These are phyloP conservation scores for Scaptomyza cyrtandrae DNA, from an alignment of 2,888 invertebrate species.

Conservation along the genomic window DNA sequence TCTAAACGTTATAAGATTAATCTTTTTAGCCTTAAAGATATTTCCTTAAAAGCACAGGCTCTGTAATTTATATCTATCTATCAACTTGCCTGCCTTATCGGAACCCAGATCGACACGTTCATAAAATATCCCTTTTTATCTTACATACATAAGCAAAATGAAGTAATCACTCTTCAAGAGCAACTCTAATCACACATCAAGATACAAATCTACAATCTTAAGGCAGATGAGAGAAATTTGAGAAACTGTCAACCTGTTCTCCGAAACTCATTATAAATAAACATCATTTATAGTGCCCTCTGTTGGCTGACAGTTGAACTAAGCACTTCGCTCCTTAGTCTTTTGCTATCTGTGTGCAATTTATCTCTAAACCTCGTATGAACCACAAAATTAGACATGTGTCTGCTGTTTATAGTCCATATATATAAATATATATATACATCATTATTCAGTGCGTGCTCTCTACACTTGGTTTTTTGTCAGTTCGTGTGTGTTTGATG, in stretches of 20 bases:
- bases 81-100: not conserved
- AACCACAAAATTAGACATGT: slow-evolving; percentile 32
- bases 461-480: slow-evolving; percentile 34
- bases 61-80: not conserved
- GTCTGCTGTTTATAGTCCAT: slow-evolving; percentile 7
- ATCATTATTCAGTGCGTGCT: slow-evolving; percentile 72
- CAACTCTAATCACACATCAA: slow-evolving; percentile 1
- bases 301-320: slow-evolving; percentile 45
- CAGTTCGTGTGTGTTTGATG: slow-evolving; percentile 25
- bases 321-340: slow-evolving; percentile 10
- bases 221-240: slow-evolving; percentile 3
- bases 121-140: not conserved
- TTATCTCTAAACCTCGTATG: slow-evolving; percentile 41
- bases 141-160: not conserved
- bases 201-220: not conserved
- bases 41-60: not conserved
- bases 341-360: slow-evolving; percentile 38
- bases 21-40: not conserved
- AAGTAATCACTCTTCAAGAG: not conserved
- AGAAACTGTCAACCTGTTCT: slow-evolving; percentile 20
- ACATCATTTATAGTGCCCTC: slow-evolving; percentile 24
- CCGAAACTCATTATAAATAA: slow-evolving; percentile 11
- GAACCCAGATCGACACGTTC: not conserved
- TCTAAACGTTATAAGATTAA: not conserved
- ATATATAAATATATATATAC: slow-evolving; percentile 24